Evolutionary conservation across 2,797 vertebrate species (phyloP).

Genomic region (Margarornis squamiger): DNA sequence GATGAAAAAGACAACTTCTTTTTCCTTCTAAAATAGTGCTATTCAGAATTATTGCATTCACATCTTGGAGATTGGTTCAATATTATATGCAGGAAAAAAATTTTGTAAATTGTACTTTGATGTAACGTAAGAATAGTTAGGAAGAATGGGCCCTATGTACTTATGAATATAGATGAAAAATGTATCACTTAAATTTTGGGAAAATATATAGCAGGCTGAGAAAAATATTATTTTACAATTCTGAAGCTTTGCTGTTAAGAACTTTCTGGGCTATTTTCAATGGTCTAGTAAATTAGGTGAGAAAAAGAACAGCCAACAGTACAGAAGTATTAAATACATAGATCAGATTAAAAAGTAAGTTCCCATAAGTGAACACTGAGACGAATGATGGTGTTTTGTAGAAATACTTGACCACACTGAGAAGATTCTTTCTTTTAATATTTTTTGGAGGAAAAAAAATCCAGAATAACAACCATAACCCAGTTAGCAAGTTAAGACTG

Average conservation of each 20-base stretch:
- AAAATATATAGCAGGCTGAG: neutral
- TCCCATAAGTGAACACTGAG: slow-evolving; percentile 21
- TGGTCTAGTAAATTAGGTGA: neutral
- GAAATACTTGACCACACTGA: slow-evolving; percentile 40
- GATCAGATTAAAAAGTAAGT: neutral
- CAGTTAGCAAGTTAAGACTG: slow-evolving; percentile 68
- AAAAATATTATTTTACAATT: neutral
- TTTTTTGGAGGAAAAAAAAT: slow-evolving; percentile 23
- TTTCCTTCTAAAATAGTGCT: neutral
- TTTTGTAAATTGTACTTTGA: neutral
- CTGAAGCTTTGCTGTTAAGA: neutral
- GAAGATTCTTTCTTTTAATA: slow-evolving; percentile 59
- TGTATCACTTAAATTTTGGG: neutral
- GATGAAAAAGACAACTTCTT: neutral
- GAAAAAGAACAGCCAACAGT: neutral
- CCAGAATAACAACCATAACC: slow-evolving; percentile 51
- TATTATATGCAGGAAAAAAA: neutral
- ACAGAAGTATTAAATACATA: neutral
- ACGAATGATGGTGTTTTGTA: neutral
- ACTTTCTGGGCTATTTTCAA: neutral
- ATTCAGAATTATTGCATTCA: neutral
- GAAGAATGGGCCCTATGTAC: neutral
- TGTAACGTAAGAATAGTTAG: neutral
- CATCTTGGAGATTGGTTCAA: neutral
- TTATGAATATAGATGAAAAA: neutral